These are phyloP conservation scores for Yponomeuta evonymella DNA, from an alignment of 2,888 invertebrate species.

Conservation along the genomic window DNA sequence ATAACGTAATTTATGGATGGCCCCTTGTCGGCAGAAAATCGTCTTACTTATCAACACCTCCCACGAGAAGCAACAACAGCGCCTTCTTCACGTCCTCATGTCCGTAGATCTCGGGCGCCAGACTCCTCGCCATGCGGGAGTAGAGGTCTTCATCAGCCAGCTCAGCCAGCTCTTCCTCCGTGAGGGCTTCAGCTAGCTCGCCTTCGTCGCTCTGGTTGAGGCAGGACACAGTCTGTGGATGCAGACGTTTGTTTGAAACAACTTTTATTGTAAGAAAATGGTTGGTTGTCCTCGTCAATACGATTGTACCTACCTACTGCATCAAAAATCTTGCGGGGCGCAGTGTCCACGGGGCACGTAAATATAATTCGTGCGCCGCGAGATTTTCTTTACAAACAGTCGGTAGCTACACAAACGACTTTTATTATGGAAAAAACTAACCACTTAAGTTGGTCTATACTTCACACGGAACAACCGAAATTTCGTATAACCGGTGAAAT, in stretches of 20 bases:
- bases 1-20: not conserved
- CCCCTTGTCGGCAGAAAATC: not conserved
- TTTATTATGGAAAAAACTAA: too few species aligned
- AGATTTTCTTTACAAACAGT: too few species aligned
- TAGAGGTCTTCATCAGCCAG: conserved; percentile 94
- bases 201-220: conserved; percentile 92
- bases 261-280: too few species aligned
- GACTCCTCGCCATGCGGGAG: conserved; percentile 90
- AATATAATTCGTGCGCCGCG: too few species aligned
- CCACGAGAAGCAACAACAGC: conserved; percentile 91
- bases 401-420: too few species aligned
- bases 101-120: conserved; percentile 99
- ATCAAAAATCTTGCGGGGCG: too few species aligned
- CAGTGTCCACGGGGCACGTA: too few species aligned
- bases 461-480: too few species aligned
- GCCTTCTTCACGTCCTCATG: conserved; percentile 99
- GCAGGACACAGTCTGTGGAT: conserved; percentile 80
- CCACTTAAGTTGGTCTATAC: too few species aligned
- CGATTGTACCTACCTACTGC: too few species aligned
- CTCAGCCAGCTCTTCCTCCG: conserved; percentile 87
- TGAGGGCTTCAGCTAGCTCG: conserved; percentile 83
- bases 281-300: too few species aligned
- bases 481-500: too few species aligned
- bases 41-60: conserved; percentile 86
- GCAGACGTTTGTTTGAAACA: not conserved